Evolutionary conservation across 2,888 invertebrate species (phyloP).

Genomic region (Galeruca laticollis): DNA sequence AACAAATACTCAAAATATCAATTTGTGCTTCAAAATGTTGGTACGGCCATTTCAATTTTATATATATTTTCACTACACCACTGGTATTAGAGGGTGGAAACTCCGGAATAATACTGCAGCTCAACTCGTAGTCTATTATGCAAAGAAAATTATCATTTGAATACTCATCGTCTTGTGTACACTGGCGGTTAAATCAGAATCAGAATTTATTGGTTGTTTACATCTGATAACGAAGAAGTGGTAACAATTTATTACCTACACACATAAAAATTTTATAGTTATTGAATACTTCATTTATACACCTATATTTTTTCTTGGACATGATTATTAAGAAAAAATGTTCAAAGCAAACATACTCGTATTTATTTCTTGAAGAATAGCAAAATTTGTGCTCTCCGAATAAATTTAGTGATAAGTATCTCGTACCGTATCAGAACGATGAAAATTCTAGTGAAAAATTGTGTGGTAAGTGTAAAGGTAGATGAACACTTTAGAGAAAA

Average conservation of each 20-base stretch:
- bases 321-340: too few relatives aligned
- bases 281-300: background rate
- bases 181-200: slow-evolving; percentile 23
- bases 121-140: slow-evolving; percentile 33
- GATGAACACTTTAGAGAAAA: too few relatives aligned
- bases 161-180: slow-evolving; percentile 39
- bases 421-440: too few relatives aligned
- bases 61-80: background rate
- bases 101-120: slow-evolving; percentile 31
- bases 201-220: slow-evolving; percentile 32
- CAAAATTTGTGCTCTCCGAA: too few relatives aligned
- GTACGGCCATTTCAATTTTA: background rate
- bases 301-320: too few relatives aligned
- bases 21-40: too few relatives aligned
- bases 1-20: too few relatives aligned
- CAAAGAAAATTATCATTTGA: slow-evolving; percentile 43
- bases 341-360: too few relatives aligned
- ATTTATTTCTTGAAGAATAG: too few relatives aligned
- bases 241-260: background rate
- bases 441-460: too few relatives aligned
- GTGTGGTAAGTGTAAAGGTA: too few relatives aligned
- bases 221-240: slow-evolving; percentile 16
- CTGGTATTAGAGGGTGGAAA: slow-evolving; percentile 24
- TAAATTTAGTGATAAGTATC: too few relatives aligned
- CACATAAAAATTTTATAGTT: background rate